A percentile compares a stretch with the other conserved stretches of the same genome.
Evolutionary conservation across 30 jellyfish, hydroid and myxozoan genomes (phyloP).

Genomic region (Calvadosia cruxmelitensis): DNA sequence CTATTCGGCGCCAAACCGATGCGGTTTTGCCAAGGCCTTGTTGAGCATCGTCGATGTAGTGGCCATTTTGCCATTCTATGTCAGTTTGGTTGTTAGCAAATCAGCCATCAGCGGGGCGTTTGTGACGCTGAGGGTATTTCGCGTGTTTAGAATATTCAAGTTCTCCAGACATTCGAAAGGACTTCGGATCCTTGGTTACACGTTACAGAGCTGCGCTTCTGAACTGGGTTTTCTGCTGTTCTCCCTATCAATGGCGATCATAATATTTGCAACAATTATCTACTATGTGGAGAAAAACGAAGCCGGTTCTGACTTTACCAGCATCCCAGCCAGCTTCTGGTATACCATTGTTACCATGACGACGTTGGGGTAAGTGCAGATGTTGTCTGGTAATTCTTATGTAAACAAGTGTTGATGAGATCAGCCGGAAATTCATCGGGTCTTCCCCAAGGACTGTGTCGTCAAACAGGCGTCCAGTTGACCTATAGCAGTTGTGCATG

Average conservation of each 20-base stretch:
- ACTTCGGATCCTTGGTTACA: slow-evolving; percentile 75
- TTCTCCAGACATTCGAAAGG: slow-evolving; percentile 93
- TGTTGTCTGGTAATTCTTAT: too few relatives aligned
- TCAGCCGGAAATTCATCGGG: too few relatives aligned
- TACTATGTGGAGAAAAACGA: slow-evolving; percentile 81
- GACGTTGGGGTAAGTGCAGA: slow-evolving; percentile 90
- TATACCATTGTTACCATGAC: slow-evolving; percentile 93
- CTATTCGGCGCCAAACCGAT: slow-evolving; percentile 78
- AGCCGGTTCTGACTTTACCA: slow-evolving; percentile 34
- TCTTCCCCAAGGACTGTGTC: too few relatives aligned
- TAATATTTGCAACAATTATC: slow-evolving; percentile 74
- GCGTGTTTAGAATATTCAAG: slow-evolving; percentile 89
- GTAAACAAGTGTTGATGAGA: too few relatives aligned
- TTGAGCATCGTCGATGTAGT: slow-evolving; percentile 58
- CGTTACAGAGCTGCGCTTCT: slow-evolving; percentile 78
- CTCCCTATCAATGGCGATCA: slow-evolving; percentile 84
- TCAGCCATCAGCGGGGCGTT: slow-evolving; percentile 81
- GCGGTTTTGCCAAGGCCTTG: slow-evolving; percentile 54
- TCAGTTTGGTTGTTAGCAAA: slow-evolving; percentile 57
- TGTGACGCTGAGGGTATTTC: slow-evolving; percentile 78
- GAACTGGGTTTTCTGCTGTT: slow-evolving; percentile 82
- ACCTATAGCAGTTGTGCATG: too few relatives aligned
- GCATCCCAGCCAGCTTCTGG: slow-evolving; percentile 92
- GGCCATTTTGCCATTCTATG: slow-evolving; percentile 76
- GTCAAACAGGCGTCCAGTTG: too few relatives aligned